Base-by-base conservation (phyloP, 2,797 vertebrate genomes). In the Mus minutoides region DNA sequence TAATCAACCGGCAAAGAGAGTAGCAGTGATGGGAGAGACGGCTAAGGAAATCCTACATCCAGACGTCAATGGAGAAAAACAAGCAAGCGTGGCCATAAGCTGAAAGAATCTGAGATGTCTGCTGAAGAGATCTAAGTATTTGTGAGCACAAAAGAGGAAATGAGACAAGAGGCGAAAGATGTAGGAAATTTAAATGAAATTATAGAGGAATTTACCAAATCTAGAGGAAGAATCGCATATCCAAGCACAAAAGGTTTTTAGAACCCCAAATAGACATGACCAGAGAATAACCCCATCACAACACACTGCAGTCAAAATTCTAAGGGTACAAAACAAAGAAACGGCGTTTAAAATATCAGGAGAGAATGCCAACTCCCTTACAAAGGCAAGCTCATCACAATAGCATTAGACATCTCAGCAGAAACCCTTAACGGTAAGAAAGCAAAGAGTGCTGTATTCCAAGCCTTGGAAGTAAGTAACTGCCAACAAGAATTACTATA, bases 251-350 rank as follows among this genome's bases (percentile, higher is more conserved):
- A 73, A 58, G n/a, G 69, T 43, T 43, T 75, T 75, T 88, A 43
- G 52, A 88, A 88, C n/a, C 69, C n/a, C 37, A 75, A 88, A 88
- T 73, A 88, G 86, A 88, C 52, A 43, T 88, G 86, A 88, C 69
- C 69, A 88, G 67, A 75, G 67, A 75, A 88, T 75, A 75, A 88
- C 86, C 86, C 69, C 12, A 11, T 58, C 86, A 75, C 49, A 88
- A 58, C 86, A 75, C 86, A 88, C 7, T 56, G 52, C 40, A 40
- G 86, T 88, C 69, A 88, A 73, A 88, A 75, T 75, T 75, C 67
- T 58, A 75, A 88, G 86, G 58, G 16, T 73, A 56, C 26, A 75
- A 75, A 88, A 56, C 52, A 73, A 75, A 88, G 67, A 88, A 22
- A 75, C 10, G n/a, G 49, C 67, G 19, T 43, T 88, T 40, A 88